Percentiles rank a stretch among this genome's conserved stretches.
These are phyloP conservation scores for Arvicanthis niloticus DNA, from an alignment of 2,113 vertebrate genomes.

Conservation along the genomic window DNA sequence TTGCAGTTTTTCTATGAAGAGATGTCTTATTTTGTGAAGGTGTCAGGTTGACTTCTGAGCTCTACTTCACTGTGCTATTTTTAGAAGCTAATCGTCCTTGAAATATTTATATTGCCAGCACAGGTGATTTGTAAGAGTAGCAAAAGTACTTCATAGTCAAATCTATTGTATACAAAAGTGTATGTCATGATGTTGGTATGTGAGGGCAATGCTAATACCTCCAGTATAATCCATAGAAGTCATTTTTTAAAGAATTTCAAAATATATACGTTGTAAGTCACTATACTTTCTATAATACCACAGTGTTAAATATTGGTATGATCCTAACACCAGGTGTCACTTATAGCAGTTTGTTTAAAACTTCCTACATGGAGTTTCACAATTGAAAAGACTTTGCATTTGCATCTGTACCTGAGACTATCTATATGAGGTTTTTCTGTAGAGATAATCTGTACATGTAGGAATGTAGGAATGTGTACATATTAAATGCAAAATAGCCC, in stretches of 20 bases:
- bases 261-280: slow-evolving; percentile 5
- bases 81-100: slow-evolving; percentile 83
- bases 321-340: not conserved
- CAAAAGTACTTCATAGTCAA: slow-evolving; percentile 64
- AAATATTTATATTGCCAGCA: slow-evolving; percentile 82
- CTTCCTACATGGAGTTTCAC: not conserved
- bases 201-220: not conserved
- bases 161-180: not conserved
- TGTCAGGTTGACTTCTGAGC: slow-evolving; percentile 78
- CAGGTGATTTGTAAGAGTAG: slow-evolving; percentile 78
- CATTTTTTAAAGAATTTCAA: slow-evolving; percentile 39
- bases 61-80: slow-evolving; percentile 82
- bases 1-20: slow-evolving; percentile 26
- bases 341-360: not conserved
- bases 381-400: not conserved
- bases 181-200: slow-evolving; percentile 60
- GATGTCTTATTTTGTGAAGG: slow-evolving; percentile 84
- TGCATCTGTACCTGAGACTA: not conserved
- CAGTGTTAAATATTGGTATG: not conserved
- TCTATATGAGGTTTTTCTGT: not conserved
- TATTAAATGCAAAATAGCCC: not conserved
- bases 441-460: not conserved
- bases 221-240: slow-evolving; percentile 29
- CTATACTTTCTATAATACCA: not conserved
- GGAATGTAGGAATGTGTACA: not conserved